Evolutionary conservation across 2,888 invertebrate species (phyloP).

Genomic region (Drosophila macrospina): DNA sequence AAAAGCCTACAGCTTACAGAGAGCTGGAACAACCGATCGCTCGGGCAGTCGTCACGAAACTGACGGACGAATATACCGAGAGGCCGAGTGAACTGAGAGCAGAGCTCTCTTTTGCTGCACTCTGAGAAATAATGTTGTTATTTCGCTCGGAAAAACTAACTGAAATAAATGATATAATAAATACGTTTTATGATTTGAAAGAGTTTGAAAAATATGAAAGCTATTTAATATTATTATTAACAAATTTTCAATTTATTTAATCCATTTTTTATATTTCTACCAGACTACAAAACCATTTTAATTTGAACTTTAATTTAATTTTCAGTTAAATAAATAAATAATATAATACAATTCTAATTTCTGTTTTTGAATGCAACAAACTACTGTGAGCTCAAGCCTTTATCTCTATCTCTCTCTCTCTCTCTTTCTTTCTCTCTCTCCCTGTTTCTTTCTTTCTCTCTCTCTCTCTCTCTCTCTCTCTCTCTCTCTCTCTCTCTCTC

Average conservation of each 20-base stretch:
- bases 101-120: conserved; percentile 8
- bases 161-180: no score
- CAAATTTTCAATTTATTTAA: no score
- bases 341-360: no score
- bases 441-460: neutral
- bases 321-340: no score
- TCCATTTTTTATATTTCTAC: no score
- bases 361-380: no score
- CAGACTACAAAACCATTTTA: no score
- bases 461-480: neutral
- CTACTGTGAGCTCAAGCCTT: no score
- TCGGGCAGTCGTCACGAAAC: conserved; percentile 59
- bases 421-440: neutral
- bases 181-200: no score
- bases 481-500: neutral
- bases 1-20: conserved; percentile 10
- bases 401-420: no score
- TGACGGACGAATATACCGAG: conserved; percentile 32
- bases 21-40: conserved; percentile 68
- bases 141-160: neutral
- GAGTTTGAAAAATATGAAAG: neutral
- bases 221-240: no score
- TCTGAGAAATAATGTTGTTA: conserved; percentile 8
- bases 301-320: neutral
- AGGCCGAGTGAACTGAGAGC: conserved; percentile 14